These are phyloP conservation scores for Melanotaenia parkinsoni DNA, from an alignment of 2,797 vertebrate genomes.

Conservation along the genomic window DNA sequence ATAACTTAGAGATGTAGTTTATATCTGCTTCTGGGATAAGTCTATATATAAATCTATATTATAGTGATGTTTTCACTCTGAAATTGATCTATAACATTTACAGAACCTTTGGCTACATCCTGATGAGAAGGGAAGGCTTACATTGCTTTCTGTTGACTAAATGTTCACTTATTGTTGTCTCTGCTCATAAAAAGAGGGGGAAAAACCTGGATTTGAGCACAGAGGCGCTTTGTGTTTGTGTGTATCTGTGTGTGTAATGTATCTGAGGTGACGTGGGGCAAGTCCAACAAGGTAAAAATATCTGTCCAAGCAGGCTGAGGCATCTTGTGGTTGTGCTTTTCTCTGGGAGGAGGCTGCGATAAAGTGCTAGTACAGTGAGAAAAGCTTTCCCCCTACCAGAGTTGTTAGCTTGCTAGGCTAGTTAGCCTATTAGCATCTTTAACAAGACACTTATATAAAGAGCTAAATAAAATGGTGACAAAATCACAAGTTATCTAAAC, in stretches of 20 bases:
- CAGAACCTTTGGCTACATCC: conserved; percentile 9
- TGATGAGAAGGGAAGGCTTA: conserved; percentile 12
- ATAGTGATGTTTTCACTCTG: neutral
- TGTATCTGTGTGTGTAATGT: conserved; percentile 31
- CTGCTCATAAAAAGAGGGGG: conserved; percentile 13
- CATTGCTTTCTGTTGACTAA: conserved; percentile 18
- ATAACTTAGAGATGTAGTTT: neutral
- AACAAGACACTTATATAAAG: conserved; percentile 49
- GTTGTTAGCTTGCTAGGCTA: conserved; percentile 40
- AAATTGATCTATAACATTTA: conserved; percentile 1
- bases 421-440: conserved; percentile 54
- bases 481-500: conserved; percentile 14
- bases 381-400: conserved; percentile 31
- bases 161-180: conserved; percentile 17
- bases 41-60: neutral
- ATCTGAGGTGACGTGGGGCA: conserved; percentile 45
- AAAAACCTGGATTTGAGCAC: conserved; percentile 16
- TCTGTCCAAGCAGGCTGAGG: conserved; percentile 62
- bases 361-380: conserved; percentile 60
- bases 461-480: neutral
- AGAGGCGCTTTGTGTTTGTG: conserved; percentile 43
- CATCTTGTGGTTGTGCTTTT: conserved; percentile 45
- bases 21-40: neutral
- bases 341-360: conserved; percentile 47
- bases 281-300: conserved; percentile 46